These are phyloP conservation scores for Drosophila aff. DNA, from an alignment of 1,140 invertebrate species.

Conservation along the genomic window DNA sequence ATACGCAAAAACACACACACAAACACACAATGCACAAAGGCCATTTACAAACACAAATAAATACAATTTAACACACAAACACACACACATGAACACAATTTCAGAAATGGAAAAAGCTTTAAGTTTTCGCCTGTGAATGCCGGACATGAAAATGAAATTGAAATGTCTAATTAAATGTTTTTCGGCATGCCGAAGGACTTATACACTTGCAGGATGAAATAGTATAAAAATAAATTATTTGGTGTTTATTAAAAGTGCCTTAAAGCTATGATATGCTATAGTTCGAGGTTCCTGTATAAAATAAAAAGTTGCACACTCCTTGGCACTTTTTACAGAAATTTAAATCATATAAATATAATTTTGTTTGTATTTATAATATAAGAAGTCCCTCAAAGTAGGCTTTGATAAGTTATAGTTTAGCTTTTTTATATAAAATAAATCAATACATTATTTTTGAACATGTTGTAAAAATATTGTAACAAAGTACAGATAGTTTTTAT, in stretches of 20 bases:
- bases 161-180: constrained; percentile 6
- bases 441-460: not conserved
- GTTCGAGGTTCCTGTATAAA: not conserved
- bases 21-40: constrained; percentile 19
- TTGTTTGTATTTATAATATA: too few relatives aligned
- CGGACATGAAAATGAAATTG: constrained; percentile 25
- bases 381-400: not conserved
- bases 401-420: not conserved
- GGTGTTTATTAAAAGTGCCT: too few relatives aligned
- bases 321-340: not conserved
- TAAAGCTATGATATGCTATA: not conserved
- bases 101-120: constrained; percentile 32
- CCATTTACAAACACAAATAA: constrained; percentile 21
- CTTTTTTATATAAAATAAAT: not conserved
- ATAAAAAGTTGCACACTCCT: too few relatives aligned
- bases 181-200: constrained; percentile 24
- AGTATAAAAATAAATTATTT: not conserved
- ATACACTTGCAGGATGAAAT: constrained; percentile 29
- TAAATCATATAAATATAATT: not conserved
- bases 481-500: too few relatives aligned
- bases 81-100: constrained; percentile 36
- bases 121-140: constrained; percentile 54
- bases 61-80: constrained; percentile 36
- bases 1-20: constrained; percentile 23
- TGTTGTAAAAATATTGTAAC: not conserved